Evolutionary conservation across 2,888 invertebrate species (phyloP), one percentile per base, ranked within the genome.

Genomic region (Drosophila kokeensis): DNA sequence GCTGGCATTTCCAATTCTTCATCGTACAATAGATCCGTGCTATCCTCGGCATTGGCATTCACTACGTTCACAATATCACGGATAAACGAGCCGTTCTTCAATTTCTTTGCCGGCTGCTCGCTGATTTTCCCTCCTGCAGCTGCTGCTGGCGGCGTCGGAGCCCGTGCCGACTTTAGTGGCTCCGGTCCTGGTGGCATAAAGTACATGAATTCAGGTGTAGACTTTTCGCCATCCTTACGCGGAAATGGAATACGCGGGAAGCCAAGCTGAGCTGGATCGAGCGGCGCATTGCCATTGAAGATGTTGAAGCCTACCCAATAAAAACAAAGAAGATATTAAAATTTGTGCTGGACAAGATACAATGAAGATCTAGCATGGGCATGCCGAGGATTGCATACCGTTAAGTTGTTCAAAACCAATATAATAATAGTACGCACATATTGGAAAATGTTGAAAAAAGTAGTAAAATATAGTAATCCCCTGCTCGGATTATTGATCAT

Each of bases 261-360:
- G 13, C 69, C 69, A 29, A 72, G 57, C 11, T 58, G 36, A 13
- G 67, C 72, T 0, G 89, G 87, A 65, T 90, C 68, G 1, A 83
- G 55, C 15, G 90, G 89, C 45, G 69, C 63, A 7, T 27, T 63
- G 58, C 86, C 82, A 15, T 88, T 86, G 58, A 91, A 92, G 1
- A 92, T 87, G 69, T 92, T 93, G 24, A 92, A 86, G 15, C 90
- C 86, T 93, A 90, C 81, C 55, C 30, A 57, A 7, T 15, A 45
- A 24, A 45, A 24, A 24, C 2, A 24, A 11, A 30, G 24, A n/a
- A 15, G 15, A 21, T 21, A 29, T 42, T 30, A 57, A 40, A 15
- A 30, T n/a, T 2, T 57, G 2, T 42, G n/a, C n/a, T n/a, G n/a
- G 1, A 30, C 2, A 10, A 36, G 1, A 29, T 13, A 36, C 7